A percentile compares a stretch with the other conserved stretches of the same genome.
These are phyloP conservation scores for Drosophila trapezifrons DNA, from an alignment of 1,140 invertebrate species.

Conservation along the genomic window DNA sequence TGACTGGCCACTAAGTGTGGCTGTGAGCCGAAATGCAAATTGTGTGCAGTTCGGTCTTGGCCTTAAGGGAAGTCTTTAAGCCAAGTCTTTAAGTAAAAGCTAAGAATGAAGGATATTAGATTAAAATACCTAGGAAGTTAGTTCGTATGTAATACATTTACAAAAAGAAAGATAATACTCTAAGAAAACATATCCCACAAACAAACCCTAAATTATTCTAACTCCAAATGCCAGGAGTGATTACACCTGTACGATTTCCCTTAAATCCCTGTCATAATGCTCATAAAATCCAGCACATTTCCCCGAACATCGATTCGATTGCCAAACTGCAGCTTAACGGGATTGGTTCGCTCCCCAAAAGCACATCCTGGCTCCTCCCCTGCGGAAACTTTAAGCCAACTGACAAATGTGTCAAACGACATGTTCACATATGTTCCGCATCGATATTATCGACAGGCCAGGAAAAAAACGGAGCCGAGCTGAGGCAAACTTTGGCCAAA, in stretches of 20 bases:
- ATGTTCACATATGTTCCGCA: constrained; percentile 78
- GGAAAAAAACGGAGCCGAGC: constrained; percentile 20
- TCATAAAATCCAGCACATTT: constrained; percentile 4
- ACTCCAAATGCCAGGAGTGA: neutral
- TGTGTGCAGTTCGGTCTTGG: constrained; percentile 5
- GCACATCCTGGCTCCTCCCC: neutral
- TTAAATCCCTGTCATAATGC: constrained; percentile 4
- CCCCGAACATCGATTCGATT: neutral
- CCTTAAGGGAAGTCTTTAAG: neutral
- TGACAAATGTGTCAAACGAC: constrained; percentile 82
- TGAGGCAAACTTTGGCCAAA: constrained; percentile 62
- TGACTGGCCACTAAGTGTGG: constrained; percentile 27
- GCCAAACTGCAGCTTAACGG: constrained; percentile 33
- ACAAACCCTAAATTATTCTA: neutral
- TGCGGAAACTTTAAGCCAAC: constrained; percentile 66
- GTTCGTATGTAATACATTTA: too few relatives aligned
- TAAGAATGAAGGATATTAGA: neutral
- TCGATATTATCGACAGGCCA: constrained; percentile 73
- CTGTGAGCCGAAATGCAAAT: constrained; percentile 50
- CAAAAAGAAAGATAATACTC: too few relatives aligned
- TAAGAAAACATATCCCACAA: neutral
- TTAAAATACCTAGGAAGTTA: too few relatives aligned
- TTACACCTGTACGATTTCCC: neutral
- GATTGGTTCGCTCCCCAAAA: constrained; percentile 1
- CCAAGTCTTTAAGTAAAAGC: neutral